Evolutionary conservation across 2,888 invertebrate species (phyloP).

Genomic region (Drosophila fungiperda): DNA sequence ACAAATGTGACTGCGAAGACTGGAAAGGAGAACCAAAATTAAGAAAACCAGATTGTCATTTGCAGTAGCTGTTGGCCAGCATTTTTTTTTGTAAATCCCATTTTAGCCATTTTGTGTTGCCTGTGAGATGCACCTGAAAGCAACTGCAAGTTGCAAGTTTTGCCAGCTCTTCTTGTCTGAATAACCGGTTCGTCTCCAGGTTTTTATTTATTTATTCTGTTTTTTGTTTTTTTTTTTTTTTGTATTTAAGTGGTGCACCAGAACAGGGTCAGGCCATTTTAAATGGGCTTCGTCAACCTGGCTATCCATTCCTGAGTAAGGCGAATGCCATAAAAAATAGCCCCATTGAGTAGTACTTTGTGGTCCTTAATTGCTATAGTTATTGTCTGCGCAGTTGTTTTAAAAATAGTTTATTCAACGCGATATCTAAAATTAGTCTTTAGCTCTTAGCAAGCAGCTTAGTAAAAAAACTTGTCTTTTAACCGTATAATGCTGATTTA

Average conservation of each 20-base stretch:
- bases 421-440: constrained; percentile 9
- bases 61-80: constrained; percentile 30
- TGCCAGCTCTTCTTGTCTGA: constrained; percentile 23
- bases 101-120: constrained; percentile 46
- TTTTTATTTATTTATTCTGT: constrained; percentile 21
- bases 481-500: not conserved
- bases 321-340: constrained; percentile 45
- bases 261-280: constrained; percentile 79
- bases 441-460: constrained; percentile 2
- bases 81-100: not conserved
- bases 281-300: constrained; percentile 42
- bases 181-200: constrained; percentile 60
- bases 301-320: constrained; percentile 43
- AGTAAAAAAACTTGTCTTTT: not conserved
- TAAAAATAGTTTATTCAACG: constrained; percentile 19
- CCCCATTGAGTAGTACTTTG: constrained; percentile 16
- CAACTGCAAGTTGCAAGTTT: constrained; percentile 32
- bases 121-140: constrained; percentile 68
- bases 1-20: constrained; percentile 3
- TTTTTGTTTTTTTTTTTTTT: constrained; percentile 9
- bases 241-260: constrained; percentile 57
- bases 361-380: constrained; percentile 1
- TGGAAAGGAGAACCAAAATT: constrained; percentile 5
- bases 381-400: constrained; percentile 4
- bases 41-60: constrained; percentile 57